These are phyloP conservation scores for Antedon bifida DNA, from an alignment of 35 echinoderm and acorn worm species.

Conservation along the genomic window DNA sequence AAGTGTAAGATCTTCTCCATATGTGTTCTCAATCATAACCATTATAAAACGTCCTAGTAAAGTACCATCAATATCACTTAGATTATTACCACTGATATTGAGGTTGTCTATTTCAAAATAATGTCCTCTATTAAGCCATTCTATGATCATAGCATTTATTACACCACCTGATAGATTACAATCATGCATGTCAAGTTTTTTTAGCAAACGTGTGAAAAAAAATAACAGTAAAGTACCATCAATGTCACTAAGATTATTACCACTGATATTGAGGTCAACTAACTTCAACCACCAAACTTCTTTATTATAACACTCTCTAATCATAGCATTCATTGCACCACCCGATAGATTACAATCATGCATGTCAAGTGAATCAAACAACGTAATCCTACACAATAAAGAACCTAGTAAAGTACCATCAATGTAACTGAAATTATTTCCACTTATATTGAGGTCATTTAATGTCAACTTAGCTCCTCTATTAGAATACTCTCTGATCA, in stretches of 20 bases:
- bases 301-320: not conserved
- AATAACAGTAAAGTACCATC: not conserved
- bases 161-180: not conserved
- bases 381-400: no score
- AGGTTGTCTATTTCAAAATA: not conserved
- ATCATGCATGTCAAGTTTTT: not conserved
- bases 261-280: not conserved
- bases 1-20: no score
- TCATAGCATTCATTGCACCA: not conserved
- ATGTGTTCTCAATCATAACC: no score
- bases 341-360: no score
- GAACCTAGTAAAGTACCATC: no score
- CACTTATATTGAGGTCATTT: no score
- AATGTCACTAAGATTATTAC: not conserved
- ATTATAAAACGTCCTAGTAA: no score
- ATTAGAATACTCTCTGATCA: no score
- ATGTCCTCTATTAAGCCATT: not conserved
- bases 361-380: no score
- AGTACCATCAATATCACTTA: not conserved
- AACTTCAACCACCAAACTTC: not conserved
- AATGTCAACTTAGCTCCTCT: no score
- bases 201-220: not conserved
- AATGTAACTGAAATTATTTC: no score
- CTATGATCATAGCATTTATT: not conserved
- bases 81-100: not conserved